Conservation (phyloP, 1,140 invertebrate species). For the Neodiprion lecontei region DNA sequence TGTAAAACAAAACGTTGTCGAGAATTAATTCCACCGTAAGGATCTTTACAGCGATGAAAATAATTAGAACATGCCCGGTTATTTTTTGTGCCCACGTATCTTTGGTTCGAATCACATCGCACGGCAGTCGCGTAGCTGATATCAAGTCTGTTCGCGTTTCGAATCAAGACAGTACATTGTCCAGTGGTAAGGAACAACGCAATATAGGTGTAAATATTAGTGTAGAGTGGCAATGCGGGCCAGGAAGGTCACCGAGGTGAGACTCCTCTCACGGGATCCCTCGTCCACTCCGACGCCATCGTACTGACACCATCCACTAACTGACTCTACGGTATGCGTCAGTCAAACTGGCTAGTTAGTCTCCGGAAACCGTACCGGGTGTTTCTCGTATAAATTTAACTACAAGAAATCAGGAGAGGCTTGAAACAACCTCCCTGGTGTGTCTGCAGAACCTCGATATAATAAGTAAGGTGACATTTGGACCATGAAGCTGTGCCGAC, state of each 20-base stretch:
- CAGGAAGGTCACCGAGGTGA: conserved; percentile 11
- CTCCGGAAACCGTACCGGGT: neutral
- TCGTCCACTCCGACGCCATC: neutral
- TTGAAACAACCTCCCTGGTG: no score
- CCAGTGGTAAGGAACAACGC: neutral
- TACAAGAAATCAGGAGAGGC: no score
- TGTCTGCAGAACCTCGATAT: no score
- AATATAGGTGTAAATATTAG: conserved; percentile 16
- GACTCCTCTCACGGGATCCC: conserved; percentile 7
- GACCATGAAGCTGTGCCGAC: no score
- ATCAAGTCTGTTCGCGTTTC: conserved; percentile 3
- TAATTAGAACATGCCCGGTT: neutral
- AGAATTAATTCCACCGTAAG: neutral
- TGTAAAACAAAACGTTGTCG: neutral
- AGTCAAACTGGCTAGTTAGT: conserved; percentile 11
- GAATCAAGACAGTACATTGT: neutral
- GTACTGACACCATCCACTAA: neutral
- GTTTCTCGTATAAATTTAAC: neutral
- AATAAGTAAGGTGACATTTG: no score
- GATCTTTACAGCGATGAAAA: neutral
- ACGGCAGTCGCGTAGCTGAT: neutral
- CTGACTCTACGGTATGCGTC: conserved; percentile 11
- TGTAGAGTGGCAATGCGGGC: conserved; percentile 9
- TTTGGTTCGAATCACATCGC: neutral
- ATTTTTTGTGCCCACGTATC: neutral